These are phyloP conservation scores for Eupithecia dodoneata DNA, from an alignment of 2,888 invertebrate genomes.

Conservation along the genomic window DNA sequence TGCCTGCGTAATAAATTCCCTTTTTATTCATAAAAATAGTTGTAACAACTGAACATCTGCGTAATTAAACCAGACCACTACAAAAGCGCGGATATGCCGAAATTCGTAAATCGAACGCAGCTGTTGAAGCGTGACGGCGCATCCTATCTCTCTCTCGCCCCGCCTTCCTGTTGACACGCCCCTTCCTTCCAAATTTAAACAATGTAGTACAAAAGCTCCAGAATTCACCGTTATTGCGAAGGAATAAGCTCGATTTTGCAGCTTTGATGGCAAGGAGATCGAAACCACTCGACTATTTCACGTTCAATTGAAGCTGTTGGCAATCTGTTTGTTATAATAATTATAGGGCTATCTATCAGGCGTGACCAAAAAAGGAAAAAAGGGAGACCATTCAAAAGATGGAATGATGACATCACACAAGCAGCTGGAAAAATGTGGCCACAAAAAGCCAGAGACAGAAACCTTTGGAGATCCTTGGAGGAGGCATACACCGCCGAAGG, in stretches of 20 bases:
- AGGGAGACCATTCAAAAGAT: too few species aligned
- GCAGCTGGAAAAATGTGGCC: too few species aligned
- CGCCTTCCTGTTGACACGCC: conserved; percentile 76
- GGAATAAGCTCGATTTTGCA: conserved; percentile 25
- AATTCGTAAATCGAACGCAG: conserved; percentile 43
- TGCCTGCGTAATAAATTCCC: neutral
- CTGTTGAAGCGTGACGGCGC: conserved; percentile 42
- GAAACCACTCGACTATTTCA: conserved; percentile 22
- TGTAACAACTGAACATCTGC: conserved; percentile 24
- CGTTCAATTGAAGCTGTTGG: conserved; percentile 29
- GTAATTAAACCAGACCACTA: conserved; percentile 40
- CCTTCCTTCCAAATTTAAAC: conserved; percentile 73
- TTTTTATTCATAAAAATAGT: conserved; percentile 2
- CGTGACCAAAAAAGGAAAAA: too few species aligned
- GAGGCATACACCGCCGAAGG: too few species aligned
- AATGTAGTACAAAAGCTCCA: conserved; percentile 38
- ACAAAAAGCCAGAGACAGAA: too few species aligned
- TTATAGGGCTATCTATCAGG: conserved; percentile 23
- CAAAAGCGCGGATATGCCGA: conserved; percentile 39
- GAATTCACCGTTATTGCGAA: conserved; percentile 31
- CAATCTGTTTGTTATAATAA: conserved; percentile 25
- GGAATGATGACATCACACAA: too few species aligned
- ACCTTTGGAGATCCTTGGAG: too few species aligned
- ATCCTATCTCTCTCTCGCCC: conserved; percentile 73
- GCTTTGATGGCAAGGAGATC: conserved; percentile 15